Evolutionary conservation across 2,797 vertebrate species (phyloP).

Genomic region (Tenualosa ilisha): DNA sequence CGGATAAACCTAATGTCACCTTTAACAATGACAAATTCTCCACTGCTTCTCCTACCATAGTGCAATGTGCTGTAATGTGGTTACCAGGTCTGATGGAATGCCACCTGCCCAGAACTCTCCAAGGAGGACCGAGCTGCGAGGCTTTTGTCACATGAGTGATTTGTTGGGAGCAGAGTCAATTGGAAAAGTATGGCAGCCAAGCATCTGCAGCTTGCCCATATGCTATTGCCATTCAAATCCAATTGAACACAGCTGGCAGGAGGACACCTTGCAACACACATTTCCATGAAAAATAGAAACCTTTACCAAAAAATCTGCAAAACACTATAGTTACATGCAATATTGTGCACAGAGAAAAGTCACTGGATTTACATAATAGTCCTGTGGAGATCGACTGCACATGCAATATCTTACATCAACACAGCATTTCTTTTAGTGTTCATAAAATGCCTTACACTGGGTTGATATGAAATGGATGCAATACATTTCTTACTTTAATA

Average conservation of each 20-base stretch:
- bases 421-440: background rate
- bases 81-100: conserved; percentile 46
- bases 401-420: background rate
- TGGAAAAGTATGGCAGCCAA: conserved; percentile 35
- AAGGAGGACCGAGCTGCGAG: conserved; percentile 34
- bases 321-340: background rate
- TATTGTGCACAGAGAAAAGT: background rate
- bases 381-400: background rate
- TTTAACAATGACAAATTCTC: conserved; percentile 50
- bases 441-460: background rate
- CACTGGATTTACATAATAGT: background rate
- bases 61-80: background rate
- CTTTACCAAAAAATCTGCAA: background rate
- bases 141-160: conserved; percentile 50
- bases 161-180: conserved; percentile 34
- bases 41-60: conserved; percentile 25
- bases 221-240: conserved; percentile 38
- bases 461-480: background rate
- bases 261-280: conserved; percentile 39
- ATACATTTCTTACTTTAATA: too few relatives aligned
- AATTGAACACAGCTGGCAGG: conserved; percentile 45
- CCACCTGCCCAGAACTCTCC: conserved; percentile 47
- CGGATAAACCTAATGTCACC: conserved; percentile 43
- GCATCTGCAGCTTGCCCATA: conserved; percentile 34
- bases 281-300: background rate